Conservation (phyloP, 2,888 invertebrate species). For the Spialia ferax region DNA sequence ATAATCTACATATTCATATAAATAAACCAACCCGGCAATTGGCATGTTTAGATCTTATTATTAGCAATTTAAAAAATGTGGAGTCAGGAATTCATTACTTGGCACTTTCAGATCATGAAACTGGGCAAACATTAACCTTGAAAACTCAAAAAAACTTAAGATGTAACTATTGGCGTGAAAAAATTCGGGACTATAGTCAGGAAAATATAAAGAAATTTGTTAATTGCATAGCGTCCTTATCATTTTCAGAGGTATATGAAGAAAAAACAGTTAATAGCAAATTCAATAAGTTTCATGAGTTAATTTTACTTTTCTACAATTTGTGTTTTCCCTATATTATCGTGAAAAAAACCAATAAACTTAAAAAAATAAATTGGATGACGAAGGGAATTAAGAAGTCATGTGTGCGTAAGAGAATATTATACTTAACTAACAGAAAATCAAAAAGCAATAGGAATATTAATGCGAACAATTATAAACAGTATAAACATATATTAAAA, state of each 20-base stretch:
- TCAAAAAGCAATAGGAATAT: background rate
- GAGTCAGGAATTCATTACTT: background rate
- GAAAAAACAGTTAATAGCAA: background rate
- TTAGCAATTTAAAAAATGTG: background rate
- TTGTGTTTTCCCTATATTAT: background rate
- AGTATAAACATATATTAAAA: background rate
- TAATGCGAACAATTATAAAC: background rate
- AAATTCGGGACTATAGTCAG: background rate
- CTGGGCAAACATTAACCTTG: background rate
- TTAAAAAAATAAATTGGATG: background rate
- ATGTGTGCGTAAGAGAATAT: background rate
- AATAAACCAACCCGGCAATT: background rate
- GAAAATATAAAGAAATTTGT: background rate
- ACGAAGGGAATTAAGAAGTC: background rate
- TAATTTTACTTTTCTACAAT: background rate
- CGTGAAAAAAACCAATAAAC: background rate
- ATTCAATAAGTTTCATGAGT: background rate
- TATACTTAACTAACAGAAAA: background rate
- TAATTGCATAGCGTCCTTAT: background rate
- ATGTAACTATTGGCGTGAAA: background rate
- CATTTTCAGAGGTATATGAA: background rate
- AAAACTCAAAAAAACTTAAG: background rate
- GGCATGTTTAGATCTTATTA: conserved; percentile 2
- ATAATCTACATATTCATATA: background rate
- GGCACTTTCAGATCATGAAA: background rate